A percentile compares a stretch with the other conserved stretches of the same genome.
Conservation (phyloP, 2,797 vertebrate genomes). For the Pteronotus mesoamericanus region DNA sequence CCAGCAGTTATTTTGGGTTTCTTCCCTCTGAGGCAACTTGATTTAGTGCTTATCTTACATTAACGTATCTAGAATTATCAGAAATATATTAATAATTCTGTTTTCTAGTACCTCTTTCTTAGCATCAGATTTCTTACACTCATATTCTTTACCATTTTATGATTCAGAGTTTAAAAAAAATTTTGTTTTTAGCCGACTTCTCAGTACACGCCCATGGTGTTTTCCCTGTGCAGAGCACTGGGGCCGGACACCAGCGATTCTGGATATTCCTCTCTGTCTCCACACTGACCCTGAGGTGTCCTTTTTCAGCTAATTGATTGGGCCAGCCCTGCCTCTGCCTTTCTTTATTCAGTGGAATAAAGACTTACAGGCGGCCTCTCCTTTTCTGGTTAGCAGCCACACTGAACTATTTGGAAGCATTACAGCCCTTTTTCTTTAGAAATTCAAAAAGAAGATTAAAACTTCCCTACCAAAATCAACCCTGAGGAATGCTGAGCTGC, state of each 20-base stretch:
- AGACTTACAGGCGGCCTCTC: neutral
- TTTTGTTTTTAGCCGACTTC: neutral
- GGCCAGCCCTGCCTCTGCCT: neutral
- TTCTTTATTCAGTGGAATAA: neutral
- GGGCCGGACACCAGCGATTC: neutral
- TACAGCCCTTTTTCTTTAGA: slow-evolving; percentile 45
- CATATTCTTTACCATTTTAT: neutral
- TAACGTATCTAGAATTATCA: neutral
- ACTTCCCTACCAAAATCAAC: slow-evolving; percentile 48
- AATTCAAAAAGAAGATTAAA: slow-evolving; percentile 56
- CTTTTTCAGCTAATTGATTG: neutral
- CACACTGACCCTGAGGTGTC: neutral
- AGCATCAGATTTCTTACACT: neutral
- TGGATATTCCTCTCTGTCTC: neutral
- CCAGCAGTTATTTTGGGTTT: neutral
- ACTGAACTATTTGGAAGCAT: slow-evolving; percentile 22
- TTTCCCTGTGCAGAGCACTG: neutral
- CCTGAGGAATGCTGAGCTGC: slow-evolving; percentile 36
- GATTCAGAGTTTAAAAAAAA: neutral
- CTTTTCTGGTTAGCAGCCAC: slow-evolving; percentile 7
- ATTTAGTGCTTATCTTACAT: neutral
- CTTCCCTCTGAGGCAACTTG: neutral
- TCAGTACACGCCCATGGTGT: neutral
- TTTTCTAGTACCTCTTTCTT: neutral
- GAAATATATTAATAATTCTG: neutral